Base-by-base conservation (phyloP, 2,797 vertebrate species). In the Bufotes viridis region DNA sequence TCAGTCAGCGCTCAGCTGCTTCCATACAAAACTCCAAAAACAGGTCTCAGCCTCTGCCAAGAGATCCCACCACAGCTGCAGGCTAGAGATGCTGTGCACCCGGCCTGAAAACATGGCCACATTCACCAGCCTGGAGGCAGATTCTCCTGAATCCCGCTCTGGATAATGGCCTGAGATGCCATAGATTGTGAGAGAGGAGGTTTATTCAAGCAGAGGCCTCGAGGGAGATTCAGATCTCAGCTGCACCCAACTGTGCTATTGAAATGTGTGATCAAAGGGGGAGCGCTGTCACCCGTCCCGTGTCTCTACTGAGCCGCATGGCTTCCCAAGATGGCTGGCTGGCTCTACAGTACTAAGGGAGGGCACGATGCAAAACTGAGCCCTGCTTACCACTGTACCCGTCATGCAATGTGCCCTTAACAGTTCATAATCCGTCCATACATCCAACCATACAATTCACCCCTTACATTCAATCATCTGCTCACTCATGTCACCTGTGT, bases 191-290 rank as follows among this genome's bases (percentile, higher is more conserved):
- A 29, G 61, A 26, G 51, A 7, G 6, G 63, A 7, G 53, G 49
- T 0, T 7, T 49, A 74, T n/a, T 49, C 81, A 55, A 57, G n/a
- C n/a, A 12, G 7, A 69, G 49, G 63, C 34, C 6, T 13, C 22
- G 22, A 82, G 15, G 42, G 61, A 15, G 17, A 26, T 0, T 84
- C 26, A 75, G 20, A 24, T 61, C 70, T 74, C 29, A 22, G 67
- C 72, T 34, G 26, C 69, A 14, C 58, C 82, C 69, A 74, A 72
- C 82, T 78, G 74, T 65, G 72, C 72, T 26, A 63, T 26, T 53
- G 83, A 78, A 76, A 78, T 78, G 72, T 61, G 20, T 51, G 72
- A 85, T 85, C 70, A 75, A 84, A 83, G 81, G n/a, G 60, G 49
- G 67, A 74, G 20, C 17, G 26, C 67, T 34, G 53, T 34, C 49